Conservation (phyloP, 2,113 vertebrate species). For the Ptyas mucosa region DNA sequence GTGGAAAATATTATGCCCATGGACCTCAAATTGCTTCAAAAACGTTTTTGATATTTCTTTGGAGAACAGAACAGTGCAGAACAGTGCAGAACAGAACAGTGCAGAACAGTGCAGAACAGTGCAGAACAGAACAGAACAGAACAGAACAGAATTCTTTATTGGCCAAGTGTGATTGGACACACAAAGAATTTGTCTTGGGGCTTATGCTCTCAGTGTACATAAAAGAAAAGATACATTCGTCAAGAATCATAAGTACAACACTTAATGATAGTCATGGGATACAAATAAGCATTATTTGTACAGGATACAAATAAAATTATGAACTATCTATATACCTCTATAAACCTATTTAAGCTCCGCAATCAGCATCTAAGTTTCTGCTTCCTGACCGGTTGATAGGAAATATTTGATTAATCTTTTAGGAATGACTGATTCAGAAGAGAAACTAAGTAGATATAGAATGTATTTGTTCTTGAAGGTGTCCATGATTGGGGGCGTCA, state of each 20-base stretch:
- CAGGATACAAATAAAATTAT: background rate
- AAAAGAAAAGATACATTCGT: too few species aligned
- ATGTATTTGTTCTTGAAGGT: background rate
- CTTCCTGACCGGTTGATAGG: background rate
- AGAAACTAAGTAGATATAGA: background rate
- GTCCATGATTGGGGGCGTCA: background rate
- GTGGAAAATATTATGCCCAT: background rate
- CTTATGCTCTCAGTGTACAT: too few species aligned
- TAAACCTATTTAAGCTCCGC: background rate
- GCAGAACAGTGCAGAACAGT: background rate
- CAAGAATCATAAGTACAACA: too few species aligned
- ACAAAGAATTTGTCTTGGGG: too few species aligned
- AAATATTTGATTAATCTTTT: background rate
- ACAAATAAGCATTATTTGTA: too few species aligned
- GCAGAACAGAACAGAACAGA: background rate
- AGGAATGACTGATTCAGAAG: background rate
- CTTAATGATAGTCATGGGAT: too few species aligned
- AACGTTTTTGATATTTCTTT: background rate
- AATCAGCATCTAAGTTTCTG: background rate
- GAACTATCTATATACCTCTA: background rate
- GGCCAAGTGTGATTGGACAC: too few species aligned
- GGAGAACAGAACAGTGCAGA: background rate
- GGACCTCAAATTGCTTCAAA: background rate
- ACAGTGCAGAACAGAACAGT: too few species aligned
- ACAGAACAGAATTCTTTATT: too few species aligned